Conservation (phyloP, 2,113 vertebrate species). For the Triplophysa dalaica region DNA sequence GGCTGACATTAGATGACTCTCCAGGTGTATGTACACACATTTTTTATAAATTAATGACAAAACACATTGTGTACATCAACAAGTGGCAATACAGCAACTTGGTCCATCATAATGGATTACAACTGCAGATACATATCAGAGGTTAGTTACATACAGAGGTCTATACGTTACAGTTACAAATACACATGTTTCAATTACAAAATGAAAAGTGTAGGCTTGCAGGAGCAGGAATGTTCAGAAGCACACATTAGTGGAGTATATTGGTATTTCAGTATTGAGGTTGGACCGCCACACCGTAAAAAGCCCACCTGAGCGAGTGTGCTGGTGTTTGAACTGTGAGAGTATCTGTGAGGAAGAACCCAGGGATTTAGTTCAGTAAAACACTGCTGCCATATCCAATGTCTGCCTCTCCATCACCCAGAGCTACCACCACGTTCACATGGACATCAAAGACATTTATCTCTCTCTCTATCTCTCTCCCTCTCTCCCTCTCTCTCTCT, state of each 20-base stretch:
- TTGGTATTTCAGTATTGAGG: not conserved
- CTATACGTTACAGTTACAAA: too few relatives aligned
- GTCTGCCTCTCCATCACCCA: constrained; percentile 34
- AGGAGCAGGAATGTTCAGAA: not conserved
- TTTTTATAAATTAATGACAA: too few relatives aligned
- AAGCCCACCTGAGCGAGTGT: constrained; percentile 25
- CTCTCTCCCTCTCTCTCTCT: too few relatives aligned
- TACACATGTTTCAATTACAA: too few relatives aligned
- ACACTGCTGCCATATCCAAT: constrained; percentile 33
- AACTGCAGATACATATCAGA: too few relatives aligned
- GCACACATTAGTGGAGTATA: constrained; percentile 5
- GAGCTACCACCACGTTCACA: constrained; percentile 3
- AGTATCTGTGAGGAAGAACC: constrained; percentile 13
- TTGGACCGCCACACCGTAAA: not conserved
- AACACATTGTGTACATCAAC: too few relatives aligned
- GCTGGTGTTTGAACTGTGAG: constrained; percentile 38
- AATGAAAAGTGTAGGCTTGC: not conserved
- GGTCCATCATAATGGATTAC: too few relatives aligned
- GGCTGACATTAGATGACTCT: not conserved
- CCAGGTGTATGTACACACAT: too few relatives aligned
- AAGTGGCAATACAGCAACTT: too few relatives aligned
- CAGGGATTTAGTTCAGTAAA: constrained; percentile 35
- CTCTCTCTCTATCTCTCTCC: too few relatives aligned
- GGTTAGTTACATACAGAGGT: too few relatives aligned
- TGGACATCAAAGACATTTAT: constrained; percentile 1